phyloP scores from a whole-genome alignment of 2,797 vertebrate genomes.

The Rachycentron canadum region DNA sequence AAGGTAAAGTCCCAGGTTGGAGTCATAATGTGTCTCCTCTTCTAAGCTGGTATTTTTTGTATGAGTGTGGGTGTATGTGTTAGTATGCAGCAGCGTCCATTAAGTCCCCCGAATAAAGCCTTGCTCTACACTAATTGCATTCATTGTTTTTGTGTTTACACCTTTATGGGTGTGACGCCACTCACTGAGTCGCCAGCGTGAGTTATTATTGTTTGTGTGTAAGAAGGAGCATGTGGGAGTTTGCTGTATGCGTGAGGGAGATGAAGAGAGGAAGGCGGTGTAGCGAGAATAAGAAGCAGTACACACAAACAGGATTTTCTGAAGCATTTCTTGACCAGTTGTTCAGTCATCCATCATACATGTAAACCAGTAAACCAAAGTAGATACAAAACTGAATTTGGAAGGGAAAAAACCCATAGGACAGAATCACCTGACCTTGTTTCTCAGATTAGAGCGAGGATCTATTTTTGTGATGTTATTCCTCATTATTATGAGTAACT shows the following conservation, averaged over 20 bases:
- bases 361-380: not conserved
- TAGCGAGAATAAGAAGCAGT: not conserved
- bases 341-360: not conserved
- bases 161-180: constrained; percentile 41
- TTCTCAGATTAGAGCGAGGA: not conserved
- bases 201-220: constrained; percentile 30
- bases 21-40: constrained; percentile 23
- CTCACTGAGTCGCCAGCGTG: constrained; percentile 33
- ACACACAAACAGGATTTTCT: not conserved
- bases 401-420: not conserved
- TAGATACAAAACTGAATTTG: not conserved
- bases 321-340: not conserved
- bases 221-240: not conserved
- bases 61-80: constrained; percentile 21
- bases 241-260: not conserved
- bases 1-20: constrained; percentile 52
- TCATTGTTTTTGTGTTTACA: constrained; percentile 57
- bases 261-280: not conserved
- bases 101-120: constrained; percentile 38
- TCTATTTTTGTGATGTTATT: not conserved
- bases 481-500: not conserved
- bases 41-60: constrained; percentile 31
- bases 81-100: constrained; percentile 17
- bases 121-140: constrained; percentile 56
- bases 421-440: not conserved